Base-by-base conservation (phyloP, 1,140 invertebrate species). In the Neodiprion lecontei region DNA sequence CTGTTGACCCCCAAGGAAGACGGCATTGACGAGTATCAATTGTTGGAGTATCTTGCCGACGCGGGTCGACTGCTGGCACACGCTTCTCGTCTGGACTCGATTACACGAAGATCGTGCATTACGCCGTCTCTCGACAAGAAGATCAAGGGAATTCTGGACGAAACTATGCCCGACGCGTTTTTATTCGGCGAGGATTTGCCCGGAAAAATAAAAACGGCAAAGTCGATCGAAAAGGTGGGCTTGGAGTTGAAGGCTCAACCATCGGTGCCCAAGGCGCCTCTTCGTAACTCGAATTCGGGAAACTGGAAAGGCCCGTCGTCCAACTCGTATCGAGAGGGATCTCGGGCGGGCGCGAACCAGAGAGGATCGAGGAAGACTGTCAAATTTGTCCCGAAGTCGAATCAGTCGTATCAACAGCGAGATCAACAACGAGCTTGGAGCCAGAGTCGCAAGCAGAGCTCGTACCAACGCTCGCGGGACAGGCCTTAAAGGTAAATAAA, bases 101-200 rank as follows among this genome's bases (percentile, higher is more conserved):
- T 73, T 73, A 17, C 72, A 21, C 65, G 72, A 21, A 73, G 48
- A 73, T 28, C 65, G 12, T 17, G 40, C 47, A 73, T 73, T 48
- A 48, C 48, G 5, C 72, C 72, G 1, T 49, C 65, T 48, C 72
- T 73, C 10, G 72, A 73, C 66, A 73, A 73, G 65, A 73, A 73
- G 40, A 49, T 73, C 48, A 73, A 73, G 65, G 47, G 28, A 17
- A 67, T 68, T 49, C 40, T 73, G 48, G 66, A 73, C 66, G 72
- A 73, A 11, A 73, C 72, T 11, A 73, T 68, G 21, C 47, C 66
- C 65, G 72, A 17, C 14, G 17, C 17, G 0, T 21, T 21, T 21
- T 21, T 21, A 21, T 21, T 21, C 17, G 17, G 17, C 17, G 17
- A 21, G 17, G 17, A 21, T 21, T 21, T 0, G 17, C 17, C 17